Percentiles rank a stretch among this genome's conserved stretches.
Evolutionary conservation across 1,140 invertebrate genomes (phyloP).

Genomic region (Trichonephila clavipes): DNA sequence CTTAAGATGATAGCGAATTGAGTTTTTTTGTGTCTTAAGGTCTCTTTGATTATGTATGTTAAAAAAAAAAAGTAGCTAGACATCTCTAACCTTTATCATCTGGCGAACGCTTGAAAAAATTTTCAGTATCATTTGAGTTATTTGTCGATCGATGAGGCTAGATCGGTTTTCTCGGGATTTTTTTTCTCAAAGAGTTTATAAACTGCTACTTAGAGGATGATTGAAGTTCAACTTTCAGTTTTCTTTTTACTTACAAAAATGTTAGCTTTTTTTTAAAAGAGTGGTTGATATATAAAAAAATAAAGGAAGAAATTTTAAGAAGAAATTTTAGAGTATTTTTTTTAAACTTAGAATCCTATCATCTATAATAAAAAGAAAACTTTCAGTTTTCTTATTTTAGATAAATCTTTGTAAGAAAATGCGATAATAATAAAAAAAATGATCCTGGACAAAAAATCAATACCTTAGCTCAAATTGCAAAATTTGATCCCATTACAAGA

Average conservation of each 20-base stretch:
- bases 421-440: background rate
- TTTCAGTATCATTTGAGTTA: conserved; percentile 31
- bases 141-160: conserved; percentile 2
- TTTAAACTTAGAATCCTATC: background rate
- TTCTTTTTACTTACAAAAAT: background rate
- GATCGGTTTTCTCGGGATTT: background rate
- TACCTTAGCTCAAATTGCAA: background rate
- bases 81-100: conserved; percentile 22
- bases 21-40: background rate
- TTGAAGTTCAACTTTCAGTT: conserved; percentile 37
- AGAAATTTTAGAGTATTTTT: background rate
- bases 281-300: background rate
- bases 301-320: background rate
- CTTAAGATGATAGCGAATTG: background rate
- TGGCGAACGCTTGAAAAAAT: background rate
- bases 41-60: background rate
- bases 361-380: conserved; percentile 8
- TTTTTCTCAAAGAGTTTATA: conserved; percentile 18
- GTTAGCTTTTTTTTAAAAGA: background rate
- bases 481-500: background rate
- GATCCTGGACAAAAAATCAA: background rate
- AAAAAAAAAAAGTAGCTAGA: background rate
- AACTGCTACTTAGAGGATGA: conserved; percentile 3
- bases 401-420: background rate
- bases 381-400: background rate